Base-by-base conservation (phyloP, 1,140 invertebrate species). In the Neomicropteryx cornuta region DNA sequence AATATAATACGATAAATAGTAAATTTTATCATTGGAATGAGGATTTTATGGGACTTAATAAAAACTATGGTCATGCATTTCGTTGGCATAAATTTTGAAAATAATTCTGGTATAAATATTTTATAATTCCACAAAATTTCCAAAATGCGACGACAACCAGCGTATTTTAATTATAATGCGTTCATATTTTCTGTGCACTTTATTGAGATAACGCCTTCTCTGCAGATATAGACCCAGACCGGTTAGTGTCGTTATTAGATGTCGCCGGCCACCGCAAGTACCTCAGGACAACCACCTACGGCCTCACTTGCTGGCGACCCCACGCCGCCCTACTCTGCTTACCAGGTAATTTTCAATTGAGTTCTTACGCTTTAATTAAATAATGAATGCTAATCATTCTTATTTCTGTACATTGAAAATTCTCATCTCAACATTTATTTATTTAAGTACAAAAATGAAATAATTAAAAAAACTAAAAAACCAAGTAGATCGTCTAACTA, bases 201-300 rank as follows among this genome's bases (percentile, higher is more conserved):
- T n/a, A n/a, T n/a, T n/a, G n/a, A n/a, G n/a, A 78, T 53, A 77
- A 77, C 44, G 95, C 94, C 49, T 96, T 94, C 54, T 85, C 83
- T 42, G 85, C 91, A 51, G 79, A 89, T 56, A 83, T 85, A 56
- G 93, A 86, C 1, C 82, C 92, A 1, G 94, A 97, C 62, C 88
- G 97, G 66, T 65, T 97, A 23, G 84, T 98, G 0, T 94, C 91
- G 2, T 89, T 98, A 50, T 83, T 98, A 52, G 96, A 99, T 71
- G 69, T 98, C 43, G 94, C 94, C 4, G 96, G 95, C 0, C 92
- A 98, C 68, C 80, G 84, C 43, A 97, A 97, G 58, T 99, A 98
- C 59, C 72, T 97, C 47, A 77, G 86, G 48, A 98, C 95, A 39
- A 98, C 96, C 5, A 79, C 97, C 21, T 84, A 94, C 53, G 94